phyloP scores from a whole-genome alignment of 2,888 invertebrate genomes.

The Cosmia trapezina region DNA sequence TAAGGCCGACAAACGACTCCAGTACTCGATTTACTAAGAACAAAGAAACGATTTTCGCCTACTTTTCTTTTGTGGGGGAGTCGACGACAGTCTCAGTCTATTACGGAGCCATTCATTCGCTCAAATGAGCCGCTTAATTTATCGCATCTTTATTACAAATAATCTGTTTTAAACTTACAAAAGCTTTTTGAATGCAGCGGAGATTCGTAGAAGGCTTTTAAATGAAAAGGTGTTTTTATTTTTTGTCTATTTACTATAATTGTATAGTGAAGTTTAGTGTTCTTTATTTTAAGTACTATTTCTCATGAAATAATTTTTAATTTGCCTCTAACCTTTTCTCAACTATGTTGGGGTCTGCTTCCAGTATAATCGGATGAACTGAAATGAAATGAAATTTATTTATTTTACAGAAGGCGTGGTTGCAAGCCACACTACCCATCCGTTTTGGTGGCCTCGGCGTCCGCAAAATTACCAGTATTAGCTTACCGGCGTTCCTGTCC shows the following conservation, averaged over 20 bases:
- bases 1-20: constrained; percentile 87
- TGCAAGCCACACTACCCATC: no score
- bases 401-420: no score
- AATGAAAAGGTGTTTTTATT: constrained; percentile 8
- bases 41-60: constrained; percentile 84
- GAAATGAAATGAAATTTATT: no score
- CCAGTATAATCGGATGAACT: no score
- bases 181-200: constrained; percentile 56
- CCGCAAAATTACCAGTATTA: no score
- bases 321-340: no score
- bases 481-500: no score
- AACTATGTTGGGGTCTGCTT: no score
- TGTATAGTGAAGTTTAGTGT: no score
- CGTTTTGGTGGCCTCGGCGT: no score
- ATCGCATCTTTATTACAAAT: constrained; percentile 82
- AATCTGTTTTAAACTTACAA: constrained; percentile 77
- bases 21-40: constrained; percentile 88
- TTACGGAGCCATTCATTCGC: constrained; percentile 86
- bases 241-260: constrained; percentile 1
- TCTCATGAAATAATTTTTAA: no score
- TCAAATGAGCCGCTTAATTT: constrained; percentile 88
- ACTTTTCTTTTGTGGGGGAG: constrained; percentile 86
- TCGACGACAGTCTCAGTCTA: constrained; percentile 86
- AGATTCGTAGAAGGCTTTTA: constrained; percentile 35
- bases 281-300: no score